phyloP scores from a whole-genome alignment of 1,140 invertebrate genomes.

The Sipha flava region DNA sequence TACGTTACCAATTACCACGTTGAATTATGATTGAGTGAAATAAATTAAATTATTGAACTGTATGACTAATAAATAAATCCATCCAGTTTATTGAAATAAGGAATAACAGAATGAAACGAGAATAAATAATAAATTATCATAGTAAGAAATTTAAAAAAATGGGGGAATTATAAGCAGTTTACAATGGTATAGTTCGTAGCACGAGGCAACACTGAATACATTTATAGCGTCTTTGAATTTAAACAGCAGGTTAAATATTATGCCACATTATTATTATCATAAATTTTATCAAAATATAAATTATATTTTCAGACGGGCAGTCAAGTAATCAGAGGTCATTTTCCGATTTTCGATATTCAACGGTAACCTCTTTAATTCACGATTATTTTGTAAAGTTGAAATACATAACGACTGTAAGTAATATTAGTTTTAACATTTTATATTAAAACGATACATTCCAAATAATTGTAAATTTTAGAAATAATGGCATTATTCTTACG shows the following conservation, averaged over 20 bases:
- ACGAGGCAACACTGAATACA: not conserved
- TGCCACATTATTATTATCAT: slow-evolving; percentile 1
- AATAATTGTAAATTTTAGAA: not conserved
- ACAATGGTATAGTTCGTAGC: too few relatives aligned
- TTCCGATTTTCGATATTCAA: not conserved
- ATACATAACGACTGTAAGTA: not conserved
- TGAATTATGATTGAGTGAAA: too few relatives aligned
- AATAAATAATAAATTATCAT: too few relatives aligned
- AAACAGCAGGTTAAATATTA: not conserved
- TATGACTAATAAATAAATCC: too few relatives aligned
- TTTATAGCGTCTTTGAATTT: slow-evolving; percentile 1
- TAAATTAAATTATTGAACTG: too few relatives aligned
- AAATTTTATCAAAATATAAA: not conserved
- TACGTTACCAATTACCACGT: too few relatives aligned
- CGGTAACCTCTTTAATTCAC: not conserved
- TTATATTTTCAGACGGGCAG: too few relatives aligned
- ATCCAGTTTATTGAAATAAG: too few relatives aligned
- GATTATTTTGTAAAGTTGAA: not conserved
- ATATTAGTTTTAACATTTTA: not conserved
- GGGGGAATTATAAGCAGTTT: too few relatives aligned
- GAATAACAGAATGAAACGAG: too few relatives aligned
- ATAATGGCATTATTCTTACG: slow-evolving; percentile 36
- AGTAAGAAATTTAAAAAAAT: too few relatives aligned
- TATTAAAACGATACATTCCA: not conserved
- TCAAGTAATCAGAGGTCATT: slow-evolving; percentile 23